phyloP scores from a whole-genome alignment of 2,888 invertebrate genomes.

The Melanargia galathea region DNA sequence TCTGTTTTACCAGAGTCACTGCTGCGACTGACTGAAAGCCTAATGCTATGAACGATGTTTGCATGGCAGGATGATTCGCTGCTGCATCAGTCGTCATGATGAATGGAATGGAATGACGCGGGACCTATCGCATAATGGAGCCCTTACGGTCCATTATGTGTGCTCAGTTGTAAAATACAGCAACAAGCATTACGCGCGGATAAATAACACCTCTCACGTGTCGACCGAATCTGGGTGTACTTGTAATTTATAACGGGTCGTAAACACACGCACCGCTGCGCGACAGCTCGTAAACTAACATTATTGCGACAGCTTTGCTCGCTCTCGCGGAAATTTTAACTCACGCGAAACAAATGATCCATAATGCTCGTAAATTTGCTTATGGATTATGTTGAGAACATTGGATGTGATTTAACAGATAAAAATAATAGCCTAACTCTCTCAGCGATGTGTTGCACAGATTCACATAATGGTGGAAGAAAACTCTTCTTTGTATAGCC shows the following conservation, averaged over 20 bases:
- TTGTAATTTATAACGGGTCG: constrained; percentile 43
- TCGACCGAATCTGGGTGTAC: constrained; percentile 42
- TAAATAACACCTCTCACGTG: constrained; percentile 45
- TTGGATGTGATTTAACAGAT: background rate
- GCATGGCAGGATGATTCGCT: too few relatives aligned
- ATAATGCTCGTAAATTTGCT: constrained; percentile 9
- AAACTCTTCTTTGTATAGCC: too few relatives aligned
- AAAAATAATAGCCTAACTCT: background rate
- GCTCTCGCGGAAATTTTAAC: constrained; percentile 16
- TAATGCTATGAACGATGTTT: too few relatives aligned
- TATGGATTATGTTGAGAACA: constrained; percentile 3
- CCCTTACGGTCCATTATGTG: constrained; percentile 16
- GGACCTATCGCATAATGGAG: too few relatives aligned
- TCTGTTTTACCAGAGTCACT: too few relatives aligned
- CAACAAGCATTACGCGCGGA: constrained; percentile 41
- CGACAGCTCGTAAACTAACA: constrained; percentile 43
- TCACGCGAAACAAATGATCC: constrained; percentile 12
- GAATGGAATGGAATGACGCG: too few relatives aligned
- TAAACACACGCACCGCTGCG: constrained; percentile 42
- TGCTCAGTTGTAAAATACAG: constrained; percentile 32
- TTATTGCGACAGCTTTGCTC: constrained; percentile 32
- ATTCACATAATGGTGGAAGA: background rate
- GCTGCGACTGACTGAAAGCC: too few relatives aligned
- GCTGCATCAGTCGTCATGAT: too few relatives aligned
- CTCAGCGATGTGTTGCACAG: too few relatives aligned